Conservation (phyloP, 1,140 invertebrate species). For the Argopecten irradians region DNA sequence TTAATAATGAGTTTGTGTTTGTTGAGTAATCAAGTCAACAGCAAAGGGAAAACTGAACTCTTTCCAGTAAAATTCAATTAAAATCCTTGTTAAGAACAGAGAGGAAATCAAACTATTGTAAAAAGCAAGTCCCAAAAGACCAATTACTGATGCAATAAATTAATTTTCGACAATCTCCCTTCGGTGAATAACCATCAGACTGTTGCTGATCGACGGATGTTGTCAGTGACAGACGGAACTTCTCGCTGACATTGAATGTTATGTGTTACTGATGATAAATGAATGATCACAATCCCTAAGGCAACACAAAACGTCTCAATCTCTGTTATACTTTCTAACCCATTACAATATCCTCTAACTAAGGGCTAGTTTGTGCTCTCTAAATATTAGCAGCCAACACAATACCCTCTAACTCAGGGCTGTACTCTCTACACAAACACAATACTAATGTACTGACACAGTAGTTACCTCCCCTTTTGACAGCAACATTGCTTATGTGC, state of each 20-base stretch:
- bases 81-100: background rate
- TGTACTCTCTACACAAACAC: background rate
- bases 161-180: background rate
- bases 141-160: background rate
- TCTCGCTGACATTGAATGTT: background rate
- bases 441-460: background rate
- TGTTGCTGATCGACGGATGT: background rate
- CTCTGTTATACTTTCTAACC: background rate
- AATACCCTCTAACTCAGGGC: background rate
- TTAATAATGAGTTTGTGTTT: background rate
- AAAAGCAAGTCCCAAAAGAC: conserved; percentile 9
- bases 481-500: background rate
- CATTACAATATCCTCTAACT: background rate
- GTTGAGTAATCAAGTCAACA: background rate
- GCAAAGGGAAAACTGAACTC: background rate
- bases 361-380: background rate
- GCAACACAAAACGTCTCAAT: background rate
- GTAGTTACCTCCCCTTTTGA: background rate
- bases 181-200: background rate
- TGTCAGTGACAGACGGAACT: background rate
- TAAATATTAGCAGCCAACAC: background rate
- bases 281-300: background rate
- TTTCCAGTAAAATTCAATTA: conserved; percentile 1
- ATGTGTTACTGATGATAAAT: background rate
- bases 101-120: background rate